phyloP scores from a whole-genome alignment of 2,113 vertebrate genomes.

The Dissostichus mawsoni region DNA sequence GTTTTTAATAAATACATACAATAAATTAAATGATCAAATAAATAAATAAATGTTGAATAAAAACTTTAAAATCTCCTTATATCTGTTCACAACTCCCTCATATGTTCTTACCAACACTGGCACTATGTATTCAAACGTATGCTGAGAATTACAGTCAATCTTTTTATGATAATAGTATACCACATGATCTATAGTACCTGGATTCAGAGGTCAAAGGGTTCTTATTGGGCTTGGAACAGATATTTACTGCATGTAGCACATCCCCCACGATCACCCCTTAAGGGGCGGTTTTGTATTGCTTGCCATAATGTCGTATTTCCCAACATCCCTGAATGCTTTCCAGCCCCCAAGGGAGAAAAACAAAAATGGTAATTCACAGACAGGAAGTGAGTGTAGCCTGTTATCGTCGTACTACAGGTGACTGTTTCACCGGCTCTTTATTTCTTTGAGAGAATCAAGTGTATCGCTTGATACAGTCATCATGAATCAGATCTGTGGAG shows the following conservation, averaged over 20 bases:
- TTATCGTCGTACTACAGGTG: neutral
- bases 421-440: conserved; percentile 14
- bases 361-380: conserved; percentile 36
- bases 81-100: neutral
- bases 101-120: neutral
- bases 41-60: neutral
- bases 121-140: neutral
- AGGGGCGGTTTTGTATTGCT: conserved; percentile 19
- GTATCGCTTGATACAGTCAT: neutral
- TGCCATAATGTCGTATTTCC: conserved; percentile 22
- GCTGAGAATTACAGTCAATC: neutral
- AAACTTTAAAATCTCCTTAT: neutral
- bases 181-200: neutral
- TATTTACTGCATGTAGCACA: neutral
- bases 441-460: conserved; percentile 8
- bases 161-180: neutral
- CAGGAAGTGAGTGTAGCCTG: neutral
- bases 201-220: conserved; percentile 13
- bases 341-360: conserved; percentile 28
- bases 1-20: neutral
- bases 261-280: conserved; percentile 3
- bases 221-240: conserved; percentile 15
- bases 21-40: too few relatives aligned
- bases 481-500: conserved; percentile 43
- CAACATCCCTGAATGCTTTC: conserved; percentile 16